Evolutionary conservation across 2,113 vertebrate species (phyloP).

Genomic region (Poeciliopsis turrubarensis): DNA sequence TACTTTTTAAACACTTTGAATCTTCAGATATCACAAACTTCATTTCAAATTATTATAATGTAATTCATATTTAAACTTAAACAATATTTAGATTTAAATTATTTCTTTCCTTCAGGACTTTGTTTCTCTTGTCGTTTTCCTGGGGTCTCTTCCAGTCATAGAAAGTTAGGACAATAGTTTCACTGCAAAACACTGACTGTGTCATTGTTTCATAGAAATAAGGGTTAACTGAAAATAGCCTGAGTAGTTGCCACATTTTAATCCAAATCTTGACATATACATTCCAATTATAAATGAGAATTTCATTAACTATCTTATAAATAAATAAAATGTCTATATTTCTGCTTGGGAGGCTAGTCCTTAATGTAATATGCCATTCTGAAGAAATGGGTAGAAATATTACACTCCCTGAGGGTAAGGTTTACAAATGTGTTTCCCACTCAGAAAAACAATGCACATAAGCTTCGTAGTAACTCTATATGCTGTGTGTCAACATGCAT

Average conservation of each 20-base stretch:
- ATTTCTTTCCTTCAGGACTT: too few relatives aligned
- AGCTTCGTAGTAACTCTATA: constrained; percentile 2
- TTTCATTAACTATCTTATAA: not conserved
- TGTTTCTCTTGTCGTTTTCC: too few relatives aligned
- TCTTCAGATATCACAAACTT: too few relatives aligned
- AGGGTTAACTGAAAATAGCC: not conserved
- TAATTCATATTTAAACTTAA: too few relatives aligned
- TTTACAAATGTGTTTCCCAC: constrained; percentile 2
- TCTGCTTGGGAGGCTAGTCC: not conserved
- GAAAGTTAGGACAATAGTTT: too few relatives aligned
- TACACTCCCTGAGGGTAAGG: not conserved
- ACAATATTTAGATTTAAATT: too few relatives aligned
- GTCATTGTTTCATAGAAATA: too few relatives aligned
- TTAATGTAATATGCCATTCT: not conserved
- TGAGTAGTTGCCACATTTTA: not conserved
- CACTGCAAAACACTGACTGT: too few relatives aligned
- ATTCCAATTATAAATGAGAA: not conserved
- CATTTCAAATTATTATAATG: too few relatives aligned
- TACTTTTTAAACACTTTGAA: too few relatives aligned
- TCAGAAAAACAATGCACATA: constrained; percentile 8
- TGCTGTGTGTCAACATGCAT: constrained; percentile 1
- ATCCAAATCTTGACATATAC: not conserved
- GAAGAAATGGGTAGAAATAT: not conserved
- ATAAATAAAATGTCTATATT: not conserved
- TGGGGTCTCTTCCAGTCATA: too few relatives aligned